Conservation (phyloP, 1,140 invertebrate species). For the Lasioglossum baleicum region DNA sequence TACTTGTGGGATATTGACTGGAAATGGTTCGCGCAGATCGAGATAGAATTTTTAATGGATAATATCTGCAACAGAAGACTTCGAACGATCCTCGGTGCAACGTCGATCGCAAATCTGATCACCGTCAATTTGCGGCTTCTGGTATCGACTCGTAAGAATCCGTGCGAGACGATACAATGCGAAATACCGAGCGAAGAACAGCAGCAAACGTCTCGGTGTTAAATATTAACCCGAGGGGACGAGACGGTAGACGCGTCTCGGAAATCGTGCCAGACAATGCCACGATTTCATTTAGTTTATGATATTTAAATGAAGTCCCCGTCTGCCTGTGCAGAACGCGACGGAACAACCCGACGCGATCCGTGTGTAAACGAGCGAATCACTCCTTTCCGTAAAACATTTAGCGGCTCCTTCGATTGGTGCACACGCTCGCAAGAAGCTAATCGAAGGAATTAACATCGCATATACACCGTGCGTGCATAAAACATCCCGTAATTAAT, state of each 20-base stretch:
- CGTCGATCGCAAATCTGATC: constrained; percentile 3
- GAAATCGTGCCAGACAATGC: constrained; percentile 69
- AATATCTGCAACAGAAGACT: not conserved
- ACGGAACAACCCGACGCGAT: constrained; percentile 25
- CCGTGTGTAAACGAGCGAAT: constrained; percentile 48
- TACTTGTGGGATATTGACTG: no score
- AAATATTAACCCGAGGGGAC: constrained; percentile 66
- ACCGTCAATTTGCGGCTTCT: constrained; percentile 4
- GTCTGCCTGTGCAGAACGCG: constrained; percentile 41
- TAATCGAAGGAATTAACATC: not conserved
- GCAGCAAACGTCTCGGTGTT: constrained; percentile 66
- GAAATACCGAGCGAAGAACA: constrained; percentile 52
- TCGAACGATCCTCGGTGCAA: not conserved
- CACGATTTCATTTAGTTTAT: constrained; percentile 65
- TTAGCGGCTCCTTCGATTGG: constrained; percentile 9
- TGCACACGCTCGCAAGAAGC: not conserved
- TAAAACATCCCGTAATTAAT: no score
- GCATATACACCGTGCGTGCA: no score
- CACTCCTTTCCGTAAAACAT: constrained; percentile 66
- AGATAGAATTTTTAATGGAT: no score
- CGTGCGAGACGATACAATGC: no score
- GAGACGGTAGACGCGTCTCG: constrained; percentile 64
- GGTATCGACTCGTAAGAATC: not conserved
- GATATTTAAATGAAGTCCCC: constrained; percentile 67
- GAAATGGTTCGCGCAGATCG: no score